These are phyloP conservation scores for Mamestra brassicae DNA, from an alignment of 2,888 invertebrate genomes.

Conservation along the genomic window DNA sequence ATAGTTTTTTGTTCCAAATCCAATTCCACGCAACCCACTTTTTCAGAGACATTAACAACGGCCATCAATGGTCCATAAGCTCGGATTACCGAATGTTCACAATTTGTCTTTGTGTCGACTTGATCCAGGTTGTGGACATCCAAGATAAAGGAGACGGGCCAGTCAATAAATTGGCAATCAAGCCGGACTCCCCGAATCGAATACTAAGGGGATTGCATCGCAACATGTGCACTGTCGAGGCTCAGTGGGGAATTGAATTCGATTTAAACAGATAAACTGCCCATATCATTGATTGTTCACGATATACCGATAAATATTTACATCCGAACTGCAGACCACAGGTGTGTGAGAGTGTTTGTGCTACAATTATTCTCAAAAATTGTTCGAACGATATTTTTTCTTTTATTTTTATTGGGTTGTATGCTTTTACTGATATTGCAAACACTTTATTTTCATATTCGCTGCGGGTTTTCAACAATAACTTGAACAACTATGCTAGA, in stretches of 20 bases:
- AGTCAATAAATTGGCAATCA: conserved; percentile 75
- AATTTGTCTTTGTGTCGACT: conserved; percentile 75
- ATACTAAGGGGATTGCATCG: conserved; percentile 54
- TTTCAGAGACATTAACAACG: conserved; percentile 66
- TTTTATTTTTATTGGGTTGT: conserved; percentile 9
- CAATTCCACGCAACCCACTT: conserved; percentile 51
- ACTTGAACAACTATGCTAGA: background rate
- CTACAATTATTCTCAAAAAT: conserved; percentile 40
- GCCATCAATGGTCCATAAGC: conserved; percentile 72
- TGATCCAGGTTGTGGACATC: conserved; percentile 66
- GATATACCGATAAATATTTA: conserved; percentile 44
- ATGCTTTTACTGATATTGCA: conserved; percentile 34
- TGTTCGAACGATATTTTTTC: conserved; percentile 7
- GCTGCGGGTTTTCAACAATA: conserved; percentile 3
- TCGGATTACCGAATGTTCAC: conserved; percentile 72
- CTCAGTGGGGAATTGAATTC: conserved; percentile 44
- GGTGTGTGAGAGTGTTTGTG: conserved; percentile 27
- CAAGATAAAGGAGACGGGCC: conserved; percentile 68
- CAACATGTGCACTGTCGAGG: conserved; percentile 35
- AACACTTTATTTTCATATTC: conserved; percentile 17
- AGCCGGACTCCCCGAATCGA: conserved; percentile 41
- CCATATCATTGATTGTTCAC: conserved; percentile 46
- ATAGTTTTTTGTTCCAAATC: conserved; percentile 30
- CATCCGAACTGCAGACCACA: conserved; percentile 22
- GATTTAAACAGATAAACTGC: conserved; percentile 53